A percentile compares a stretch with the other conserved stretches of the same genome.
Evolutionary conservation across 2,797 vertebrate species (phyloP).

Genomic region (Sylvia borin): DNA sequence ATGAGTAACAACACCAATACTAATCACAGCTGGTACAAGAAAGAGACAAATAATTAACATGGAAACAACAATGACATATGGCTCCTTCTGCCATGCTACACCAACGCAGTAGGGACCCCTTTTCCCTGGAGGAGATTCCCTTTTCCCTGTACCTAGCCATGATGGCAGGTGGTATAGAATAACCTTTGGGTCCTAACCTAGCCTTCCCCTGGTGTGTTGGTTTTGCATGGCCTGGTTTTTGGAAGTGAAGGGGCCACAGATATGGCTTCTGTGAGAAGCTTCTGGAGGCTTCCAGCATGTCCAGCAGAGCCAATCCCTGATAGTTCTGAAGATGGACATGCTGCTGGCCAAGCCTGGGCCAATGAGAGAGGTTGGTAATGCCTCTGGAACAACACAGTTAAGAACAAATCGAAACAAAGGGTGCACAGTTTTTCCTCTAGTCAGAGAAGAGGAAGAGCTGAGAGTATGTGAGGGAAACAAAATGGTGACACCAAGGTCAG

Average conservation of each 20-base stretch:
- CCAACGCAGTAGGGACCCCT: accelerated
- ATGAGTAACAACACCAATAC: not conserved
- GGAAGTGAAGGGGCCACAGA: not conserved
- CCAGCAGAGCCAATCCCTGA: not conserved
- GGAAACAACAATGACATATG: not conserved
- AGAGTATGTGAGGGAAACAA: not conserved
- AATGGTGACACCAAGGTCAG: not conserved
- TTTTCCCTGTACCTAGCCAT: accelerated
- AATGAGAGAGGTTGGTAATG: not conserved
- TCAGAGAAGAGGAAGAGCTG: not conserved
- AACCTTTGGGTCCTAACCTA: not conserved
- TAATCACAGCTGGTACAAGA: not conserved
- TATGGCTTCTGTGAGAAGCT: not conserved
- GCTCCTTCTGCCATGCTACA: not conserved
- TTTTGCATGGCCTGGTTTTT: not conserved
- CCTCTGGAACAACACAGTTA: no score
- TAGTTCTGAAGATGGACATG: not conserved
- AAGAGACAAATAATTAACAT: not conserved
- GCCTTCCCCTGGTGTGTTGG: not conserved
- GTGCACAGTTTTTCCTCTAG: not conserved
- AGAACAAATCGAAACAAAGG: not conserved
- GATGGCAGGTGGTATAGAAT: accelerated
- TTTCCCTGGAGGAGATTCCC: not conserved
- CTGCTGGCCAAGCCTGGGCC: not conserved
- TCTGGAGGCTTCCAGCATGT: not conserved